Conservation (phyloP, 2,888 invertebrate genomes). For the Sinotaia quadrata region DNA sequence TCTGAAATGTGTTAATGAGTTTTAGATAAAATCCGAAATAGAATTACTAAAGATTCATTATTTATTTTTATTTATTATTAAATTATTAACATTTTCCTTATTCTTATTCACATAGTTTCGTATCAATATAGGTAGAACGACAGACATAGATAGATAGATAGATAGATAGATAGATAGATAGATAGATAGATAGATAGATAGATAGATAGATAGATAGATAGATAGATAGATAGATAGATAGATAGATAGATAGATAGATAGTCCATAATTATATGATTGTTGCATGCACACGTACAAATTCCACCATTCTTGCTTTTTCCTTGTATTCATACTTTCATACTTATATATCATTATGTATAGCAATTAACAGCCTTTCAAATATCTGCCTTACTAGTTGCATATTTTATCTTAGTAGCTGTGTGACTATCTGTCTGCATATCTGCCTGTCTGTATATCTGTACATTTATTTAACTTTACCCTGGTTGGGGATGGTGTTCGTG, state of each 20-base stretch:
- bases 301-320: not conserved
- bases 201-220: conserved; percentile 12
- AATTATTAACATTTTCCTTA: too few relatives aligned
- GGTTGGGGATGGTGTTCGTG: too few relatives aligned
- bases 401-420: too few relatives aligned
- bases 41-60: too few relatives aligned
- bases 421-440: not conserved
- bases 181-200: not conserved
- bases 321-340: not conserved
- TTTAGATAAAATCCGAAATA: too few relatives aligned
- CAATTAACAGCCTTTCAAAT: too few relatives aligned
- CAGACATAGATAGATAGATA: not conserved
- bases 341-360: too few relatives aligned
- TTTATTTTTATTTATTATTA: too few relatives aligned
- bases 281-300: not conserved
- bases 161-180: not conserved
- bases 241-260: not conserved
- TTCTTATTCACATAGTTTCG: not conserved
- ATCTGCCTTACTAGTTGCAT: too few relatives aligned
- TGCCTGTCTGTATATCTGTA: not conserved
- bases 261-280: not conserved
- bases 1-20: too few relatives aligned
- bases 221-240: not conserved
- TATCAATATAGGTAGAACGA: not conserved
- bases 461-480: not conserved